Evolutionary conservation across 2,888 invertebrate genomes (phyloP).

Genomic region (Synergus laeviventris): DNA sequence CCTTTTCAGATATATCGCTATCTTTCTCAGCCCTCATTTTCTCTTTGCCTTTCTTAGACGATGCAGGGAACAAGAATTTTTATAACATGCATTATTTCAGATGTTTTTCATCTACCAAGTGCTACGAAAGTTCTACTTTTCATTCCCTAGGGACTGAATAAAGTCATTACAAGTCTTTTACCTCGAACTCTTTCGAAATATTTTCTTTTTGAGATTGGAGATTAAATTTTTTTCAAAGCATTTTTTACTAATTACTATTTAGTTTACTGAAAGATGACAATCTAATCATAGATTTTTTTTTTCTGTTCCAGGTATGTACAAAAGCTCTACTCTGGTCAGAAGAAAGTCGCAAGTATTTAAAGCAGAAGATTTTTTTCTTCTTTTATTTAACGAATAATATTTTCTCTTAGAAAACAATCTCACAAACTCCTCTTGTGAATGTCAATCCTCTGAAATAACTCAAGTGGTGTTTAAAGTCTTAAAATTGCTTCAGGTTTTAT

Average conservation of each 20-base stretch:
- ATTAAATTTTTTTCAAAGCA: not conserved
- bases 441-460: not conserved
- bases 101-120: too few relatives aligned
- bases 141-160: too few relatives aligned
- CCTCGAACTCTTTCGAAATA: too few relatives aligned
- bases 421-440: not conserved
- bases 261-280: not conserved
- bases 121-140: too few relatives aligned
- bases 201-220: too few relatives aligned
- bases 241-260: not conserved
- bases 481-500: not conserved
- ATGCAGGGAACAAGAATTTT: too few relatives aligned
- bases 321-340: not conserved
- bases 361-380: not conserved
- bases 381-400: too few relatives aligned
- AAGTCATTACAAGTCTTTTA: too few relatives aligned
- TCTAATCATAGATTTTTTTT: not conserved
- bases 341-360: not conserved
- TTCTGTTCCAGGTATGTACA: not conserved
- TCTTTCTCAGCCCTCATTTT: conserved; percentile 41
- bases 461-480: not conserved
- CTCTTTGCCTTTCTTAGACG: not conserved
- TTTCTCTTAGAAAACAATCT: not conserved
- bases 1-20: conserved; percentile 19
- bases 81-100: too few relatives aligned